Conservation (phyloP, 2,113 vertebrate genomes). For the Condylura cristata region DNA sequence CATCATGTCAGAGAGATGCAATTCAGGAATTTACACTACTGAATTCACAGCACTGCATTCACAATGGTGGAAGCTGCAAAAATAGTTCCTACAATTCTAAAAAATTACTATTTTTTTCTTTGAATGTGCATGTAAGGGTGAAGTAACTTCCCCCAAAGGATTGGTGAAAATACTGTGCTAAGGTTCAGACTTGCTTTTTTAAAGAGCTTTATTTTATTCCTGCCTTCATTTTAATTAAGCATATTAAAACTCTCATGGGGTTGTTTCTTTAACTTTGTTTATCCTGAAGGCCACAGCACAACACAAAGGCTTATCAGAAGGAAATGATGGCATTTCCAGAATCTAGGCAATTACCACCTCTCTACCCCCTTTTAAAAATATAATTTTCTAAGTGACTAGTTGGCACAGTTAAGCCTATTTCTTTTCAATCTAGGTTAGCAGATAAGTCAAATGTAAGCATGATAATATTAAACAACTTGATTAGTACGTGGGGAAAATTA, state of each 20-base stretch:
- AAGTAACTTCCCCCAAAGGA: constrained; percentile 27
- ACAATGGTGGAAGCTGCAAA: background rate
- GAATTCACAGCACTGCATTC: background rate
- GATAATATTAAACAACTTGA: constrained; percentile 53
- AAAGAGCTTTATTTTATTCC: constrained; percentile 61
- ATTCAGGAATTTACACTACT: background rate
- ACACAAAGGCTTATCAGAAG: constrained; percentile 15
- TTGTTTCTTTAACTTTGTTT: constrained; percentile 31
- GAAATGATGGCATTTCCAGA: constrained; percentile 3
- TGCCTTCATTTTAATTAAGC: constrained; percentile 59
- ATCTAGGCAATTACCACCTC: background rate
- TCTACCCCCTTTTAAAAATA: background rate
- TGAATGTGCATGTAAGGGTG: constrained; percentile 1
- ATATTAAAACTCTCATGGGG: constrained; percentile 54
- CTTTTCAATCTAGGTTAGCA: constrained; percentile 47
- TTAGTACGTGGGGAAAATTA: constrained; percentile 44
- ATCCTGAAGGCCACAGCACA: constrained; percentile 43
- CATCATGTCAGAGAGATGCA: constrained; percentile 28
- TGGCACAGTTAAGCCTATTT: constrained; percentile 2
- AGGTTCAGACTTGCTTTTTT: constrained; percentile 42
- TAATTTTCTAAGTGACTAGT: constrained; percentile 19
- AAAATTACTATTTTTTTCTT: background rate
- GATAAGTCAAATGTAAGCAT: constrained; percentile 50
- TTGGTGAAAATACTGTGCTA: constrained; percentile 13
- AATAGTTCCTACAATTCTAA: background rate